Evolutionary conservation across 2,113 vertebrate species (phyloP), one percentile per base, ranked within the genome.

Genomic region (Hystrix cristata): DNA sequence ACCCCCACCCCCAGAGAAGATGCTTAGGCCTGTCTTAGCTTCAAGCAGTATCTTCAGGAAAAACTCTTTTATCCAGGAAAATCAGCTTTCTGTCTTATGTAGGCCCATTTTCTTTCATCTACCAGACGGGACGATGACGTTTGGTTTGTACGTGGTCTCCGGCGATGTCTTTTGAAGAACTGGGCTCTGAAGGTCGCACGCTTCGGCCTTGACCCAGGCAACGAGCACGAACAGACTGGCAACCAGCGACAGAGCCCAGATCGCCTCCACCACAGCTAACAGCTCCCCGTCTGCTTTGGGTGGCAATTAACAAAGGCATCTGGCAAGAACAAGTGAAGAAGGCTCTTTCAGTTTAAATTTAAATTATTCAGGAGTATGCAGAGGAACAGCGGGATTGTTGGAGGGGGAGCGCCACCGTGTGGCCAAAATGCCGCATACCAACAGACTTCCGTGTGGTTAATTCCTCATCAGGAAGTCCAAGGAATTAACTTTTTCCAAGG

Each of bases 331-430:
- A 1, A 46, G 67, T 46, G 14, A 89, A 62, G 53, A 23, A 0
- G 69, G 78, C 29, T 6, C 60, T 94, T 91, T 94, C 64, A 38
- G 7, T 43, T 64, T 48, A 55, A 53, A 83, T 69, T 95, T 85
- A 67, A 12, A 78, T 80, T 55, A 62, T 84, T 86, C 55, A 0
- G 34, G 3, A 43, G n/a, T 27, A 21, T 2, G 9, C 18, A 34
- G 25, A 18, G 9, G 91, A 23, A 8, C 25, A 62, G 46, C 2
- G 48, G 64, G 98, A 98, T 98, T 98, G 69, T 76, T 98, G 46
- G 97, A 97, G 91, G 10, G 79, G 57, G 96, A 96, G 98, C 97
- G 98, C 98, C 98, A 98, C 96, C 98, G 2, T 98, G 98, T 99
- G 98, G 97, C 92, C 96, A 87, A 85, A 53, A 7, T 4, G 3